Conservation (phyloP, 2,113 vertebrate species). For the Tupaia chinensis region DNA sequence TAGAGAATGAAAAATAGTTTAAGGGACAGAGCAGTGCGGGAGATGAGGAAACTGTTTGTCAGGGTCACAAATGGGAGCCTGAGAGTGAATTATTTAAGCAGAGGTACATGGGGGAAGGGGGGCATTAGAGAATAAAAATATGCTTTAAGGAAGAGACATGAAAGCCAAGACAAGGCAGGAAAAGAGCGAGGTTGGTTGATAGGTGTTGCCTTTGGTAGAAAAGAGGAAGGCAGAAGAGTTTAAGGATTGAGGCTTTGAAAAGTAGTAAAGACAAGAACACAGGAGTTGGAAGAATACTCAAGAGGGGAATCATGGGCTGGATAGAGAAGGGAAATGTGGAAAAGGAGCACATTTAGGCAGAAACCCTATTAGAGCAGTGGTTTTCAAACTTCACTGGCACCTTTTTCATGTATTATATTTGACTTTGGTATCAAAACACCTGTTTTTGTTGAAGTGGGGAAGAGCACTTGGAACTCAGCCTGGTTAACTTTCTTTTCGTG, state of each 20-base stretch:
- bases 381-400: constrained; percentile 74
- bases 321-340: constrained; percentile 47
- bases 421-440: constrained; percentile 53
- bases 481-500: constrained; percentile 68
- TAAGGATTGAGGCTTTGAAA: constrained; percentile 57
- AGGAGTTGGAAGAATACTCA: neutral
- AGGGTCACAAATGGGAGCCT: neutral
- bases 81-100: constrained; percentile 36
- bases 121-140: constrained; percentile 5
- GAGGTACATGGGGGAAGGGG: neutral
- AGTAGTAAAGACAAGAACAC: constrained; percentile 31
- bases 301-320: constrained; percentile 1
- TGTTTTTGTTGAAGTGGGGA: constrained; percentile 58
- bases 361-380: constrained; percentile 80
- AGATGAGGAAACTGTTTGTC: constrained; percentile 30
- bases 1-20: constrained; percentile 3
- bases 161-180: neutral
- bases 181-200: neutral
- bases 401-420: neutral
- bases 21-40: constrained; percentile 52
- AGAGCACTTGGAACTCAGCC: constrained; percentile 62
- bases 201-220: constrained; percentile 45
- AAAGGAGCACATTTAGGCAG: constrained; percentile 12
- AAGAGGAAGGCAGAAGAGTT: constrained; percentile 8
- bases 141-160: constrained; percentile 68